Base-by-base conservation (phyloP, 2,797 vertebrate genomes). In the Microctenopoma stevenorrisi region DNA sequence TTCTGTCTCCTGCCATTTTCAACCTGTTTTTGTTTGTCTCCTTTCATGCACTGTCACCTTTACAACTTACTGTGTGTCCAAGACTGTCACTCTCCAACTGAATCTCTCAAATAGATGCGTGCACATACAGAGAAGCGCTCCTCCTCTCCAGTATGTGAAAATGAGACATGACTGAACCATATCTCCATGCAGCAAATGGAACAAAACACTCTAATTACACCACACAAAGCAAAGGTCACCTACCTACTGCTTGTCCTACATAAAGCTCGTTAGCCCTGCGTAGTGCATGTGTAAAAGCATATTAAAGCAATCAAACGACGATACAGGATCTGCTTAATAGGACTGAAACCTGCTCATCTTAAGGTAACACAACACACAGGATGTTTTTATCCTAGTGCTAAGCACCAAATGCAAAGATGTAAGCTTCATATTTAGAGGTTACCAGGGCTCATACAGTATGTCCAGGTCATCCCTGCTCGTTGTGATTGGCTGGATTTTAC, bases 211-310 rank as follows among this genome's bases (percentile, higher is more conserved):
- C 49, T 60, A 70, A 83, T 78, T 81, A 67, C 72, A 58, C 43
- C 37, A 59, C 42, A 63, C 58, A 66, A 61, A 65, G 38, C 40
- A 65, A 77, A 87, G 81, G 79, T 85, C 76, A 76, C 61, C 56
- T 79, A 58, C 66, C 71, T 65, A 15, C 60, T 42, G 57, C 47
- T 53, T 58, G 51, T 58, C 68, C 78, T 55, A 54, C 57, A 70
- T 54, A 69, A 64, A 57, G 46, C 43, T 81, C 9, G 15, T 66
- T 56, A 63, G 38, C n/a, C 62, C 33, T 38, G 6, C 30, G 25
- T 46, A 49, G 33, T 58, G 60, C 43, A 48, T 60, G 52, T 65
- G 18, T 46, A 57, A 62, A 16, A 60, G 44, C 43, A 54, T 49
- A 69, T 58, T 18, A 25, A 11, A 60, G 46, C 51, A 56, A 25